phyloP scores from a whole-genome alignment of 2,888 invertebrate species.

The Drosophila recens region DNA sequence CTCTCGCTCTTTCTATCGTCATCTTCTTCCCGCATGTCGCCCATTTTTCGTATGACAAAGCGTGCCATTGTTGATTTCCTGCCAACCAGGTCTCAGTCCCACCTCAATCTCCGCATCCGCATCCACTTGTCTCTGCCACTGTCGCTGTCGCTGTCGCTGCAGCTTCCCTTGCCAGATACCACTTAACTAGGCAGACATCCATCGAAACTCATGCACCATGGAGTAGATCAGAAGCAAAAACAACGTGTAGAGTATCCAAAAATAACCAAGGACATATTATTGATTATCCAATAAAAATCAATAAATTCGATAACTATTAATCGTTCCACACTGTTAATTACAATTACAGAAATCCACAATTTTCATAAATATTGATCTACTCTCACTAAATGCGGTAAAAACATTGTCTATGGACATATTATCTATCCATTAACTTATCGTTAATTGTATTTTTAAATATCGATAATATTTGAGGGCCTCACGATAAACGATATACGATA shows the following conservation, averaged over 20 bases:
- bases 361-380: no score
- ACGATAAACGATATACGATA: neutral
- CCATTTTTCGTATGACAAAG: constrained; percentile 62
- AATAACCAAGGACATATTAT: neutral
- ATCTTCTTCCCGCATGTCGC: constrained; percentile 21
- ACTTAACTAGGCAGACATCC: constrained; percentile 49
- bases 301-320: neutral
- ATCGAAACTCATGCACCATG: constrained; percentile 28
- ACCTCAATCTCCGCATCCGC: neutral
- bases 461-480: no score
- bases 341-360: no score
- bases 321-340: neutral
- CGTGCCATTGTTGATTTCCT: constrained; percentile 68
- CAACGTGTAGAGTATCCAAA: neutral
- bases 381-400: no score
- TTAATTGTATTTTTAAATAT: no score
- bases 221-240: constrained; percentile 6
- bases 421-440: no score
- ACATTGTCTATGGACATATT: no score
- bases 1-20: neutral
- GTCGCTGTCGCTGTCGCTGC: constrained; percentile 1
- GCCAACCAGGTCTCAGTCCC: constrained; percentile 12
- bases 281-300: neutral
- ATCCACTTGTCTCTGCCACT: neutral
- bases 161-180: constrained; percentile 33